Evolutionary conservation across 2,797 vertebrate species (phyloP), one percentile per base, ranked within the genome.

Genomic region (Hoplostethus mediterraneus): DNA sequence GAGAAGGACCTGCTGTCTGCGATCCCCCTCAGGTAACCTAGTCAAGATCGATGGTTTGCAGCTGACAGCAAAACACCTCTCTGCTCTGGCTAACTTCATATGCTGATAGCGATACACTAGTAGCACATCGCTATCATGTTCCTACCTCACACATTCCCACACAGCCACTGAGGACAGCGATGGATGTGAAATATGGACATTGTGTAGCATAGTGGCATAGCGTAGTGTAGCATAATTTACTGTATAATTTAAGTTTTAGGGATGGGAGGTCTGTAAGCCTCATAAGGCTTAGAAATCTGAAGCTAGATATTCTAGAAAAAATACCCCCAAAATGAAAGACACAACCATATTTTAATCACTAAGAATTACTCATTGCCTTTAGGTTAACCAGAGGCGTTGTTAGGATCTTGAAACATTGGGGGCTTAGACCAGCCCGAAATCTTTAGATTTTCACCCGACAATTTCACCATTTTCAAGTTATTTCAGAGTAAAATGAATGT

Each of bases 21-120:
- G 0, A 36, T 81, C 62, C 71, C 44, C 30, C 42, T 11, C 66
- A 30, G 36, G 67, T 84, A 73, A 54, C 45, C 49, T 62, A 59
- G 25, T 40, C 38, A 67, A 79, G 85, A 87, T 78, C 54, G 79
- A 87, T 88, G 64, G 42, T 62, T 71, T 72, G 44, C 30, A 38
- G 38, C 59, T 51, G 38, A 42, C 1, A 2, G 65, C 33, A 57
- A 45, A 81, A 74, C 48, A 75, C 12, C 58, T 75, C 4, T n/a
- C 54, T 68, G 71, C 51, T 67, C 36, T 31, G 61, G 64, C 31
- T 44, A 51, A 55, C 48, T 73, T 8, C 44, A 61, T 58, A 33
- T 64, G 47, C 62, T 45, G 36, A 48, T 31, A 47, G 61, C 61
- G 69, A 74, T 62, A 49, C 71, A 63, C 36, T 31, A n/a, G 45